phyloP scores from a whole-genome alignment of 2,888 invertebrate species.

The Coenonympha glycerion region DNA sequence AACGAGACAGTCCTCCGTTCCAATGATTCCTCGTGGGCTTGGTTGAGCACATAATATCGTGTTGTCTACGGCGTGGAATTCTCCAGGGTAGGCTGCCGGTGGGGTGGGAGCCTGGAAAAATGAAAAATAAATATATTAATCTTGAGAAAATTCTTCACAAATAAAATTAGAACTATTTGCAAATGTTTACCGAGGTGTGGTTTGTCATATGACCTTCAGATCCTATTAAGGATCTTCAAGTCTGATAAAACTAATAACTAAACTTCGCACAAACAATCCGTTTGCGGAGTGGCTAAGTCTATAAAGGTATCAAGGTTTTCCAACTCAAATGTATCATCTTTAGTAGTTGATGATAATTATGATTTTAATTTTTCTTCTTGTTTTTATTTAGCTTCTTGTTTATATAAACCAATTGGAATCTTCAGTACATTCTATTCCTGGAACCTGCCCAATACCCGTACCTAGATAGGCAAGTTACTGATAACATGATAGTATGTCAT shows the following conservation, averaged over 20 bases:
- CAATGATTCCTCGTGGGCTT: slow-evolving; percentile 46
- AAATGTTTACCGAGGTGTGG: not conserved
- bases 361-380: too few relatives aligned
- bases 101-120: slow-evolving; percentile 42
- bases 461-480: too few relatives aligned
- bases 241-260: too few relatives aligned
- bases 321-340: too few relatives aligned
- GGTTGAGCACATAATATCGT: slow-evolving; percentile 55
- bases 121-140: not conserved
- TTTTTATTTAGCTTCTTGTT: not conserved
- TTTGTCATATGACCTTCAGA: not conserved
- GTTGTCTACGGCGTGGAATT: slow-evolving; percentile 42
- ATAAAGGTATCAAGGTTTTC: too few relatives aligned
- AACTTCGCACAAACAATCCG: too few relatives aligned
- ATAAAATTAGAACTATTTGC: not conserved
- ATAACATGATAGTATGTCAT: too few relatives aligned
- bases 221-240: not conserved
- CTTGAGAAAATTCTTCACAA: not conserved
- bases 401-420: not conserved
- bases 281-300: too few relatives aligned
- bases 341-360: not conserved
- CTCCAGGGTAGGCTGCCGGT: slow-evolving; percentile 35
- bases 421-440: not conserved
- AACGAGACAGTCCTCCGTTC: slow-evolving; percentile 58
- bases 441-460: not conserved